Base-by-base conservation (phyloP, 2,888 invertebrate genomes). In the Cecidostiba fungosa region DNA sequence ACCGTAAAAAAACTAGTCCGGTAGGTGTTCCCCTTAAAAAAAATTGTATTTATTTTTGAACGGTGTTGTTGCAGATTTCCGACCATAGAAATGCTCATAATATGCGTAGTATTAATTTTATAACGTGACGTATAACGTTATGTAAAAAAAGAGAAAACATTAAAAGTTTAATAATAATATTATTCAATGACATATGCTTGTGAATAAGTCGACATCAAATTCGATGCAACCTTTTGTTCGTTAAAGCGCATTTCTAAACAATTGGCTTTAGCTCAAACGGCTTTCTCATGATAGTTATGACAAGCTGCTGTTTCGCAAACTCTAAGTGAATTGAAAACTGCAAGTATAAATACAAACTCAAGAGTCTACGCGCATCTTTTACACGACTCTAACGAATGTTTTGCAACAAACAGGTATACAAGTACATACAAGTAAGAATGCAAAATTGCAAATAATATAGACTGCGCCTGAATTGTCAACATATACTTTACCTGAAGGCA, bases 401-500 rank as follows among this genome's bases (percentile, higher is more conserved):
- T 66, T 29, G 29, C 29, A 66, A 66, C 26, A 59, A n/a, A 59
- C 23, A n/a, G 54, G 12, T n/a, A 16, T 23, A 59, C 19, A 29
- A 26, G 26, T 8, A 5, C 10, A 50, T 54, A 23, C 6, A 54
- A 54, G 26, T 23, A n/a, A 26, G 36, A 36, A 6, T 3, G 36
- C 6, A 62, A 62, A 62, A 26, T 23, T 62, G 26, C 62, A 2
- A 5, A n/a, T n/a, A 23, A 6, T 16, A 1, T 6, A 26, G 5
- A 3, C 5, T 8, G 14, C 2, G 23, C 26, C 5, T 66, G 26
- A 29, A 54, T 54, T 54, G n/a, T 1, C 23, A 77, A 19, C 16
- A 32, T 47, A 82, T 82, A 82, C 85, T 10, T 26, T 82, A 87
- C 87, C 87, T 87, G 54, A 87, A 87, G 14, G 80, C 78, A 59